A percentile compares a stretch with the other conserved stretches of the same genome.
Evolutionary conservation across 1,140 invertebrate genomes (phyloP).

Genomic region (Drosophila arizonae): DNA sequence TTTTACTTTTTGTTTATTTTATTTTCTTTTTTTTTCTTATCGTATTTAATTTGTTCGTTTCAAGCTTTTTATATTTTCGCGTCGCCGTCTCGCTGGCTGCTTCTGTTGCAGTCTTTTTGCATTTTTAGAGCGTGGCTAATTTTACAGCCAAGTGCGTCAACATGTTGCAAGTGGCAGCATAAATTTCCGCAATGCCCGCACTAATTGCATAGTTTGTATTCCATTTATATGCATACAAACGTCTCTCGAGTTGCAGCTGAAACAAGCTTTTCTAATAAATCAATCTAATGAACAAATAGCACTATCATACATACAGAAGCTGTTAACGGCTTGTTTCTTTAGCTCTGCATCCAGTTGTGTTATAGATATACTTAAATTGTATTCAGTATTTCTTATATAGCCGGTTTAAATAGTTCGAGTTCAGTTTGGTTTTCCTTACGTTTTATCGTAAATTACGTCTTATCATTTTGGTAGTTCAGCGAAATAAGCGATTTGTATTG

Average conservation of each 20-base stretch:
- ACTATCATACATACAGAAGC: too few relatives aligned
- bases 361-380: too few relatives aligned
- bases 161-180: conserved; percentile 37
- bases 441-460: too few relatives aligned
- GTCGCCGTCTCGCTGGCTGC: conserved; percentile 45
- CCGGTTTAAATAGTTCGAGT: too few relatives aligned
- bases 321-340: too few relatives aligned
- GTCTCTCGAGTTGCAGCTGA: background rate
- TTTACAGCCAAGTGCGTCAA: conserved; percentile 41
- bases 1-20: background rate
- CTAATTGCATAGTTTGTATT: conserved; percentile 33
- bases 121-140: conserved; percentile 62
- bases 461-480: too few relatives aligned
- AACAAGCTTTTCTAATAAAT: conserved; percentile 41
- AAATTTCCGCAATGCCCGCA: conserved; percentile 29
- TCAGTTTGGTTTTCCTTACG: too few relatives aligned
- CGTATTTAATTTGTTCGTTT: conserved; percentile 8
- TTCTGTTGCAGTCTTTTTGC: conserved; percentile 28
- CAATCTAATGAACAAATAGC: too few relatives aligned
- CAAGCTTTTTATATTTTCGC: conserved; percentile 17
- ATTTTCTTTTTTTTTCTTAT: conserved; percentile 10
- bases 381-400: too few relatives aligned
- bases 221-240: background rate
- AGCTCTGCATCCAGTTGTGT: too few relatives aligned
- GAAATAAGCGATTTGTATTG: too few relatives aligned